phyloP scores from a whole-genome alignment of 2,113 vertebrate genomes.

The Dolichallabes microphthalmus region DNA sequence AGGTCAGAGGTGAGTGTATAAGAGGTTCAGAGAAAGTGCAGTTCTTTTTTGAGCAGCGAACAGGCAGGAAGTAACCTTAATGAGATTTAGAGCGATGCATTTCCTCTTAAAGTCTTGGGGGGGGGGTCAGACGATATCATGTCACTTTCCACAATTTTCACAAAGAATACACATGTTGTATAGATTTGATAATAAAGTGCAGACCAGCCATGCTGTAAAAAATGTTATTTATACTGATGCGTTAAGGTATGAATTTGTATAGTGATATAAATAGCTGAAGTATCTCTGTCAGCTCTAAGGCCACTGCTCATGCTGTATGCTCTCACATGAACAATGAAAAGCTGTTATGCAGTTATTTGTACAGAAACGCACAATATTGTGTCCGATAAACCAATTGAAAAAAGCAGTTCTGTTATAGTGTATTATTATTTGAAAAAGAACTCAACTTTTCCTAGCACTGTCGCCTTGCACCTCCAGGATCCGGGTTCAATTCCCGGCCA shows the following conservation, averaged over 20 bases:
- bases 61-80: not conserved
- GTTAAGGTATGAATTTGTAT: not conserved
- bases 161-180: not conserved
- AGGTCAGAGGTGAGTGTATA: constrained; percentile 36
- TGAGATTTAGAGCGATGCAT: not conserved
- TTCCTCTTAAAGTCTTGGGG: not conserved
- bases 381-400: not conserved
- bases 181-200: not conserved
- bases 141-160: not conserved
- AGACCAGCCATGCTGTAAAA: not conserved
- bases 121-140: not conserved
- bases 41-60: not conserved
- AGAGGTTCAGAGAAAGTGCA: constrained; percentile 28
- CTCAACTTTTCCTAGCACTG: not conserved
- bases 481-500: too few species aligned
- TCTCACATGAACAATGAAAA: not conserved
- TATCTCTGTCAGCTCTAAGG: not conserved
- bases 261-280: not conserved
- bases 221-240: not conserved
- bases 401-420: not conserved
- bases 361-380: not conserved
- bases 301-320: not conserved
- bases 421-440: not conserved
- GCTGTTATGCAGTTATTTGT: not conserved
- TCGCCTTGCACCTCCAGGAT: too few species aligned